Conservation (phyloP, 1,140 invertebrate species). For the Amphibalanus amphitrite region DNA sequence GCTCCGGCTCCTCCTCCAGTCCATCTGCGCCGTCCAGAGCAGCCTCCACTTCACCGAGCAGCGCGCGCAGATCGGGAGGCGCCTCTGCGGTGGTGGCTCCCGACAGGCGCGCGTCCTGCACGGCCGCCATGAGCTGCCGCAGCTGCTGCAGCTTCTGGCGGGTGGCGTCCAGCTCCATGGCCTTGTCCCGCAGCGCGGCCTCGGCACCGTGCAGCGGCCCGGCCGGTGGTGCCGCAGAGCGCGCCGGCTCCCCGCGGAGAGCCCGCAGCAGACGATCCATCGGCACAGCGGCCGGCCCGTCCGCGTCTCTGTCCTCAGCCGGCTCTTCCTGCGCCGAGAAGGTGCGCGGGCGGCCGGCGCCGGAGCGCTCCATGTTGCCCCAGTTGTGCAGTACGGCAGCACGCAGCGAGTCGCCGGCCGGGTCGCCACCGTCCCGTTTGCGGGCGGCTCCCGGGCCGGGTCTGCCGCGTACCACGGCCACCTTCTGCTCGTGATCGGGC, state of each 20-base stretch:
- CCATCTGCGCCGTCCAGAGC: neutral
- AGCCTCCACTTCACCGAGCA: neutral
- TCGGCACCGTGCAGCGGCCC: too few species aligned
- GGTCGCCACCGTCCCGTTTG: neutral
- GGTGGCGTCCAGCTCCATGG: neutral
- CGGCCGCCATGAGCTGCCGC: neutral
- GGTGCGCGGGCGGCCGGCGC: neutral
- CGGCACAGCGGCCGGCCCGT: neutral
- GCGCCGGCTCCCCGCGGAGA: neutral
- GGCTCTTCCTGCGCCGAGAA: neutral
- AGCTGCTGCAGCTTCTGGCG: neutral
- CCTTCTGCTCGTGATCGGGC: neutral
- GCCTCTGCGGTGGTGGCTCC: too few species aligned
- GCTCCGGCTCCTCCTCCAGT: too few species aligned
- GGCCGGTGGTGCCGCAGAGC: neutral
- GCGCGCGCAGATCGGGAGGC: neutral
- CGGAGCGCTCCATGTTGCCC: neutral
- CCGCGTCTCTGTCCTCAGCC: neutral
- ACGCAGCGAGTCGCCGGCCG: neutral
- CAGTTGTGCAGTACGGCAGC: neutral
- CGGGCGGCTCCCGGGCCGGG: neutral
- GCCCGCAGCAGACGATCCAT: neutral
- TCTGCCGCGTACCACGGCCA: neutral
- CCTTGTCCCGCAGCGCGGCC: neutral
- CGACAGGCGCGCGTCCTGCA: too few species aligned